Base-by-base conservation (phyloP, 2,113 vertebrate genomes). In the Perognathus longimembris region DNA sequence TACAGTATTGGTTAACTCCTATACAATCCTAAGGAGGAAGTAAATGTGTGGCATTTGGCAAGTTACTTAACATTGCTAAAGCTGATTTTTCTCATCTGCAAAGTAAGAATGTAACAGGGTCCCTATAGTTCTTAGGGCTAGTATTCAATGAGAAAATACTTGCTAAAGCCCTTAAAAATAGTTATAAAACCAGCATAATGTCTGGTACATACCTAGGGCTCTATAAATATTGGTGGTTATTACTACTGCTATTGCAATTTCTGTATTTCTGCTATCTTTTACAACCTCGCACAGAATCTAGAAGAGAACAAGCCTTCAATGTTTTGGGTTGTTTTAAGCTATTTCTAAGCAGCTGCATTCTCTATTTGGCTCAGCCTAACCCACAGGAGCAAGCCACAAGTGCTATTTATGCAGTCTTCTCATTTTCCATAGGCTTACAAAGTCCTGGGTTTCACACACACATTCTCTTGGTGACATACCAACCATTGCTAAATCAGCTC, bases 341-440 rank as follows among this genome's bases (percentile, higher is more conserved):
- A 87, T 61, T 92, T 78, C 81, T 81, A 77, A 93, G 74, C 34
- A 85, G 73, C 75, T 92, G 59, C 21, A 88, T 63, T 92, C 64
- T 81, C 42, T 32, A 45, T 3, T n/a, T 83, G 73, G 42, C 40
- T 92, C 77, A 78, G 21, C 59, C 12, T 89, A 69, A 78, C 57
- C 64, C 75, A 90, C 0, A 8, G 57, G 22, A 90, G 90, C 54
- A 66, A 83, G 36, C 70, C 80, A 24, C 69, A 77, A 85, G 42
- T 70, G 61, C 32, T 63, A 57, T 74, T 6, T 45, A 54, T 54
- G 26, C n/a, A 63, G 63, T 63, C 69, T 85, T 80, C 61, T 91
- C 74, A 80, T 42, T 85, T 93, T 80, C 84, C 50, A 76, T n/a
- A 96, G 77, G 61, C 32, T 87, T 59, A 30, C 28, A 75, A 92